These are phyloP conservation scores for Phortica magna DNA, from an alignment of 2,888 invertebrate species.

Conservation along the genomic window DNA sequence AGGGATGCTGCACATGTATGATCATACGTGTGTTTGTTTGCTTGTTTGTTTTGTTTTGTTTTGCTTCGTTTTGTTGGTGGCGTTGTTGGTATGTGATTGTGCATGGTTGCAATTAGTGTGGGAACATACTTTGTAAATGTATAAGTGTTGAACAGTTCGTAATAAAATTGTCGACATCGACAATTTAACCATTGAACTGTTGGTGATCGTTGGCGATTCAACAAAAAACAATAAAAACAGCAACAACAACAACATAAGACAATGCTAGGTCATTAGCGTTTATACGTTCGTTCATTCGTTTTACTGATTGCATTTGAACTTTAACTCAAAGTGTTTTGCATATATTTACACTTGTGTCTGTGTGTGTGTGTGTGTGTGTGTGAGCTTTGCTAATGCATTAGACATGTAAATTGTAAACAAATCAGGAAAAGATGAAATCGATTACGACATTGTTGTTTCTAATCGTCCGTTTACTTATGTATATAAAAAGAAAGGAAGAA, in stretches of 20 bases:
- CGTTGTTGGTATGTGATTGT: neutral
- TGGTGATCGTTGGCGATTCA: neutral
- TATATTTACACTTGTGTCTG: too few relatives aligned
- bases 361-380: too few relatives aligned
- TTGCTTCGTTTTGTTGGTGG: neutral
- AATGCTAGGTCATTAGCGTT: slow-evolving; percentile 13
- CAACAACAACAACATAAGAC: neutral
- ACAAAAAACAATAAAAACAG: neutral
- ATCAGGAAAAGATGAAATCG: too few relatives aligned
- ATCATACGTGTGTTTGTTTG: neutral
- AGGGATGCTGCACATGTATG: neutral
- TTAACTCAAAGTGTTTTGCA: neutral
- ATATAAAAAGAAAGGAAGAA: too few relatives aligned
- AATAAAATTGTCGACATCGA: slow-evolving; percentile 34
- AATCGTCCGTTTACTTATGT: too few relatives aligned
- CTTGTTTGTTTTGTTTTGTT: neutral
- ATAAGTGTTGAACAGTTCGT: slow-evolving; percentile 7
- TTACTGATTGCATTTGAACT: neutral
- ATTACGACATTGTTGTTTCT: too few relatives aligned
- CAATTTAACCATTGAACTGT: slow-evolving; percentile 28
- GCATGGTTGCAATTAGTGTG: slow-evolving; percentile 6
- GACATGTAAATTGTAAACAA: too few relatives aligned
- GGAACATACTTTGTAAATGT: neutral
- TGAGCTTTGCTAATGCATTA: too few relatives aligned
- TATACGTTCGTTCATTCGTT: neutral